Evolutionary conservation across 23 tunicate species (phyloP).

Genomic region (Ascidia mentula): DNA sequence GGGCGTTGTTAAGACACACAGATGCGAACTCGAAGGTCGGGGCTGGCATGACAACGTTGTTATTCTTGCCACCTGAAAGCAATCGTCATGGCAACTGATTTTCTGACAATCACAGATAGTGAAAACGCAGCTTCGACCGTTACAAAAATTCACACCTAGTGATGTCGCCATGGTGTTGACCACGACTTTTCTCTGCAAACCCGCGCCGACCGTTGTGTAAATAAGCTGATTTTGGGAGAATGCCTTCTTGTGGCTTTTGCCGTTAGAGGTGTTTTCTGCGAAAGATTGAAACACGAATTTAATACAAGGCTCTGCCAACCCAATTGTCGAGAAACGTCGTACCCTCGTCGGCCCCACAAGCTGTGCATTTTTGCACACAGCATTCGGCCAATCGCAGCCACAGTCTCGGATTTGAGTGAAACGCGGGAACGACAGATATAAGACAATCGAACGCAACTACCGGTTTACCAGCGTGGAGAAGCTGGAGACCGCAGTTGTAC

Average conservation of each 20-base stretch:
- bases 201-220: constrained; percentile 44
- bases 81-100: neutral
- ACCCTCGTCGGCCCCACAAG: neutral
- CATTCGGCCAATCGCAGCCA: constrained; percentile 95
- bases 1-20: constrained; percentile 67
- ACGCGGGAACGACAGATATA: constrained; percentile 44
- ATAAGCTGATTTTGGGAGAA: neutral
- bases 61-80: constrained; percentile 28
- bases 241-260: neutral
- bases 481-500: constrained; percentile 75
- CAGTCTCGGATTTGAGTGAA: constrained; percentile 65
- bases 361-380: constrained; percentile 78
- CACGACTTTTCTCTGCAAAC: constrained; percentile 47
- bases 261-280: neutral
- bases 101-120: neutral
- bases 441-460: constrained; percentile 72
- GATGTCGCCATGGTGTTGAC: constrained; percentile 23
- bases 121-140: too few species aligned
- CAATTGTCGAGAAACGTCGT: too few species aligned
- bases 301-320: too few species aligned
- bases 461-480: constrained; percentile 61
- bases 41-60: constrained; percentile 38
- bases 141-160: constrained; percentile 3
- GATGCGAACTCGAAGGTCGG: constrained; percentile 81
- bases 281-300: too few species aligned